Evolutionary conservation across 2,888 invertebrate genomes (phyloP).

Genomic region (Drosophila multiciliata): DNA sequence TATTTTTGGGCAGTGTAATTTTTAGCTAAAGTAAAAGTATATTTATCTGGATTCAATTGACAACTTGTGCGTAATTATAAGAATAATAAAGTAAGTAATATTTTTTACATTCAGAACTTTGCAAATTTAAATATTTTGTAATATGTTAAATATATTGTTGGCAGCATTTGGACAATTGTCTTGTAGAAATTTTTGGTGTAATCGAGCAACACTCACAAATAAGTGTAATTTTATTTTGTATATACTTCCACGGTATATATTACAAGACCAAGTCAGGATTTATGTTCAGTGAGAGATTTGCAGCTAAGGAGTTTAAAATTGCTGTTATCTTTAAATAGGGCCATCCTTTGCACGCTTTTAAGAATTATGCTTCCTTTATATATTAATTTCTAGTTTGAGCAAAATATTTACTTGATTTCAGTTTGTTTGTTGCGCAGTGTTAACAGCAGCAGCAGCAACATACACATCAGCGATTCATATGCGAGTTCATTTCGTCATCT

Average conservation of each 20-base stretch:
- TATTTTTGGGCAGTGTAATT: not conserved
- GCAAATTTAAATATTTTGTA: no score
- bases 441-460: constrained; percentile 12
- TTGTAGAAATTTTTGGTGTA: no score
- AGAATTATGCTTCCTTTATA: not conserved
- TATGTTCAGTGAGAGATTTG: not conserved
- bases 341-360: not conserved
- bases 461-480: constrained; percentile 55
- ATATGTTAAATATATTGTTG: not conserved
- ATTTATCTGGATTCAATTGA: not conserved
- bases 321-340: not conserved
- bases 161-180: not conserved
- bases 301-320: not conserved
- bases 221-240: not conserved
- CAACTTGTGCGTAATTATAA: not conserved
- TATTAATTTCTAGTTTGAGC: not conserved
- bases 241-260: not conserved
- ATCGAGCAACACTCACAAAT: no score
- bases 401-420: not conserved
- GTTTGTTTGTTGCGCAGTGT: constrained; percentile 33
- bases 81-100: not conserved
- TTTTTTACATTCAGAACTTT: no score
- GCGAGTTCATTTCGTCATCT: constrained; percentile 70
- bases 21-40: not conserved
- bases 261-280: not conserved